phyloP scores from a whole-genome alignment of 1,140 invertebrate species.

The Neoseiulus cucumeris region DNA sequence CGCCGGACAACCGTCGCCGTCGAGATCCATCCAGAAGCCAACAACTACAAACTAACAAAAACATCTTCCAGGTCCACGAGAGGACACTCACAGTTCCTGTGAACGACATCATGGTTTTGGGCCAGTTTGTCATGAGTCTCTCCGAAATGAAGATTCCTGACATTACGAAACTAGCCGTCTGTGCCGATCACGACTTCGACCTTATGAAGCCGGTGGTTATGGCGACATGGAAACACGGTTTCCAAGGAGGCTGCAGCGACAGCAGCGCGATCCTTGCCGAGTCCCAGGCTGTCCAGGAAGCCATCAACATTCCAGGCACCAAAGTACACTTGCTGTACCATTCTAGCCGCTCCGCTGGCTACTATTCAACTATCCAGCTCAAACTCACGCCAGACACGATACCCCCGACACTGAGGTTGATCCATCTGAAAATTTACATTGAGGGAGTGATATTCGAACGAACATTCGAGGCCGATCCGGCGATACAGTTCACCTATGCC shows the following conservation, averaged over 20 bases:
- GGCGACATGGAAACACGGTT: constrained; percentile 61
- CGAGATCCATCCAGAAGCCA: background rate
- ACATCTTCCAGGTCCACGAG: constrained; percentile 15
- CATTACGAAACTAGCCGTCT: constrained; percentile 31
- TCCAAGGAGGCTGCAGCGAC: constrained; percentile 56
- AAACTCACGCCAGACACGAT: constrained; percentile 29
- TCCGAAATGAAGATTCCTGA: constrained; percentile 39
- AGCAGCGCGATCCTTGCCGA: constrained; percentile 63
- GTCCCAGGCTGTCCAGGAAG: constrained; percentile 83
- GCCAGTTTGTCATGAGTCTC: constrained; percentile 53
- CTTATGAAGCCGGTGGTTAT: constrained; percentile 48
- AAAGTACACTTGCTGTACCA: constrained; percentile 31
- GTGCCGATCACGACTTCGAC: constrained; percentile 65
- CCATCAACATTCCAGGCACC: constrained; percentile 69
- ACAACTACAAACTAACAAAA: no score
- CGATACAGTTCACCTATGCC: constrained; percentile 31
- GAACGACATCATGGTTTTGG: constrained; percentile 79
- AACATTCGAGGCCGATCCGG: constrained; percentile 32
- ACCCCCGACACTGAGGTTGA: constrained; percentile 24
- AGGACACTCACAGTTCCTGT: constrained; percentile 76
- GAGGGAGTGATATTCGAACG: constrained; percentile 30
- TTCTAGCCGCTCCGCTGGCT: constrained; percentile 28
- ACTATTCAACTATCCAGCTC: constrained; percentile 31
- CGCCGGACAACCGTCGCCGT: background rate
- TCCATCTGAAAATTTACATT: constrained; percentile 27